phyloP scores from a whole-genome alignment of 2,797 vertebrate genomes.

The Acanthornis magna region DNA sequence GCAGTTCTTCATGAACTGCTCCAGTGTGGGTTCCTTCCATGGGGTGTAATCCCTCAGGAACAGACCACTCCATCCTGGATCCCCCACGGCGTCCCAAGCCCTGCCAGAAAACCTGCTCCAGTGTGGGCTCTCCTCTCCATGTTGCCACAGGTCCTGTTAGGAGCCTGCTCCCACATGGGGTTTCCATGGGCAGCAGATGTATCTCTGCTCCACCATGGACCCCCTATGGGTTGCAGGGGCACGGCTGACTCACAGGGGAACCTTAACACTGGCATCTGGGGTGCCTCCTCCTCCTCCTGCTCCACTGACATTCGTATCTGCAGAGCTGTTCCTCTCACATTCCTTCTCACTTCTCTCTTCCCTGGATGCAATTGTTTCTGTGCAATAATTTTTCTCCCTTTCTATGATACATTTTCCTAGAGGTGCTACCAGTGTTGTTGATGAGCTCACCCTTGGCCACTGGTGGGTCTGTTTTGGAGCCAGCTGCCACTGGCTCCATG shows the following conservation, averaged over 20 bases:
- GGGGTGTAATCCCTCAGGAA: background rate
- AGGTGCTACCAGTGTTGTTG: rapidly evolving
- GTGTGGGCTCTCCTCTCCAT: rapidly evolving
- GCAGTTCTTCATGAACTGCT: background rate
- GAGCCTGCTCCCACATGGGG: background rate
- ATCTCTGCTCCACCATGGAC: background rate
- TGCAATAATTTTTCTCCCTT: rapidly evolving
- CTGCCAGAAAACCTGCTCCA: background rate
- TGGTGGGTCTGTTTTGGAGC: background rate
- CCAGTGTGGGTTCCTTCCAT: background rate
- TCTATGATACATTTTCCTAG: background rate
- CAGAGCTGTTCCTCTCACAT: background rate
- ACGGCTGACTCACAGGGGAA: no score
- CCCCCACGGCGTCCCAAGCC: no score
- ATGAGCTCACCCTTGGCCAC: background rate
- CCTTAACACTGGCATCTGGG: rapidly evolving
- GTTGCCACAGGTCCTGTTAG: background rate
- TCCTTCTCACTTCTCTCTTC: background rate
- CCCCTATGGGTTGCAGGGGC: background rate
- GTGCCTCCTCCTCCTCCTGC: no score
- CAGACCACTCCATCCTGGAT: background rate
- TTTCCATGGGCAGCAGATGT: background rate
- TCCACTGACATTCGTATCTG: no score
- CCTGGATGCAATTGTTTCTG: no score
- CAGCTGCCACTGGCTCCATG: no score